Evolutionary conservation across 2,113 vertebrate species (phyloP).

Genomic region (Nannobrachium achirus): DNA sequence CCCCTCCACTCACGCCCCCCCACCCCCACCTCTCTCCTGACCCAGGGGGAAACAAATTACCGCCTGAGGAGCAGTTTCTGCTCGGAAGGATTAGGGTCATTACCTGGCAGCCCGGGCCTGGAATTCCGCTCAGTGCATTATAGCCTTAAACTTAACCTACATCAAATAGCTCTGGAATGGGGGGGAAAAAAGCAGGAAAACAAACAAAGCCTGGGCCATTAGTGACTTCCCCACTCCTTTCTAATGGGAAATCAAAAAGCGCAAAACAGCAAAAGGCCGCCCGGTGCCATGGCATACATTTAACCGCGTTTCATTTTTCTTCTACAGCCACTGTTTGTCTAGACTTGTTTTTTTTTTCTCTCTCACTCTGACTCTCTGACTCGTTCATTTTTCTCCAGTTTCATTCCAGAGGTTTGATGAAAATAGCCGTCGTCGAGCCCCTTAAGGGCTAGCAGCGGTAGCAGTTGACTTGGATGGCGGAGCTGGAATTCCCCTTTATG

Average conservation of each 20-base stretch:
- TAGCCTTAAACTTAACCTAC: constrained; percentile 13
- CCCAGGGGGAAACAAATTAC: constrained; percentile 35
- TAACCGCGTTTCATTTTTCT: constrained; percentile 1
- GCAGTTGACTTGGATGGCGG: neutral
- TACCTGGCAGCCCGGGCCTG: constrained; percentile 40
- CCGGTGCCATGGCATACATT: constrained; percentile 7
- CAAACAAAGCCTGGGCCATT: constrained; percentile 41
- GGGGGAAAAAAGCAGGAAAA: neutral
- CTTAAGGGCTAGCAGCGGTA: neutral
- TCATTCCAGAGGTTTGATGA: neutral
- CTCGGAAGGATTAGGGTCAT: constrained; percentile 61
- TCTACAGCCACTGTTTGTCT: neutral
- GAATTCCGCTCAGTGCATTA: constrained; percentile 46
- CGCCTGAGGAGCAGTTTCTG: constrained; percentile 38
- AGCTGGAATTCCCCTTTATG: constrained; percentile 23
- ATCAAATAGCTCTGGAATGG: no score
- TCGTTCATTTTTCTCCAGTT: constrained; percentile 22
- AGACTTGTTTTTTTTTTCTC: constrained; percentile 4
- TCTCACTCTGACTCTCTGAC: neutral
- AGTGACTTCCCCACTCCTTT: constrained; percentile 28
- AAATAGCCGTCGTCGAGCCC: neutral
- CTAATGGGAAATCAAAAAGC: constrained; percentile 7
- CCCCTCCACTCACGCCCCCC: constrained; percentile 10
- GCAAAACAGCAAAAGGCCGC: neutral
- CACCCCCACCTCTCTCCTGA: constrained; percentile 1